A percentile compares a stretch with the other conserved stretches of the same genome.
Conservation (phyloP, 2,888 invertebrate genomes). For the Allophyes oxyacanthae region DNA sequence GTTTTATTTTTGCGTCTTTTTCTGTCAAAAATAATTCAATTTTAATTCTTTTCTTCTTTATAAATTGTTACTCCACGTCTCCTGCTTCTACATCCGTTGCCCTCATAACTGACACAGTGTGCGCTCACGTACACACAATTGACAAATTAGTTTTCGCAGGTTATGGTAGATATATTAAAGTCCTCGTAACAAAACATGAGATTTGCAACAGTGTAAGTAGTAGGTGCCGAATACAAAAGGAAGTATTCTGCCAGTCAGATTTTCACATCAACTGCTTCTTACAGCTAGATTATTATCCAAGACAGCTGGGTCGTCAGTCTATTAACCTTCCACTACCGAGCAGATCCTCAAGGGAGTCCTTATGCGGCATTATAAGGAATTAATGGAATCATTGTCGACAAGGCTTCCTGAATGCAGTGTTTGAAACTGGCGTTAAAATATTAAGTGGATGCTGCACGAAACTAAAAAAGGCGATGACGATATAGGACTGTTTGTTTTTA, state of each 20-base stretch:
- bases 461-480: neutral
- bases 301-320: constrained; percentile 12
- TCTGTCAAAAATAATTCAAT: no score
- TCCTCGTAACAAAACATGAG: no score
- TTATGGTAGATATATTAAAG: no score
- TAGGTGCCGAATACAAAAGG: neutral
- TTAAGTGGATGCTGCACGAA: constrained; percentile 16
- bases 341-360: constrained; percentile 20
- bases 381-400: constrained; percentile 38
- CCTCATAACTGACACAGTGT: no score
- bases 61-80: no score
- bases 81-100: no score
- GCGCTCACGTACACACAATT: no score
- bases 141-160: no score
- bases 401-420: constrained; percentile 13
- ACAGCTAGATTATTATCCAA: constrained; percentile 1
- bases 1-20: no score
- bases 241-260: neutral
- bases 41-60: no score
- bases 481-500: no score
- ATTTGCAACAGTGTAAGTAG: no score
- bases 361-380: constrained; percentile 30
- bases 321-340: constrained; percentile 18
- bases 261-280: neutral
- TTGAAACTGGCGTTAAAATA: constrained; percentile 9